Evolutionary conservation across 35 echinoderm and acorn worm species (phyloP), one percentile per base, ranked within the genome.

Genomic region (Eucidaris tribuloides): DNA sequence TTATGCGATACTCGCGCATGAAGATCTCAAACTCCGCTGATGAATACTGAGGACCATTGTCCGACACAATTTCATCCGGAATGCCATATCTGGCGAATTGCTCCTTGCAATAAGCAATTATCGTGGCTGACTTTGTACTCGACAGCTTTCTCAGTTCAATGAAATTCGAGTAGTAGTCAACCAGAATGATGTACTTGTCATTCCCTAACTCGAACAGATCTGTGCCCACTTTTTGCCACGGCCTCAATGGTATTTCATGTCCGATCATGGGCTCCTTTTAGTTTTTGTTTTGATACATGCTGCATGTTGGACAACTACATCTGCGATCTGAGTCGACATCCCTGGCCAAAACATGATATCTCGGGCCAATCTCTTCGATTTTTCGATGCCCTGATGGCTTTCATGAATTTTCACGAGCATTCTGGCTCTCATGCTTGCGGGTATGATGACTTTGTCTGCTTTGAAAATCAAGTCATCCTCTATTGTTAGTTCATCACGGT

Each of bases 291-390:
- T 89, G 17, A 46, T 61, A 62, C 92, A 94, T 27, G 35, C 42
- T 38, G 58, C 91, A 93, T 38, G 15, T 63, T 15, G 49, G 42
- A n/a, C n/a, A 1, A 89, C 46, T 41, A 79, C n/a, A 2, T 79
- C 31, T 58, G 62, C 82, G 11, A 94, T 72, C 19, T 90, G 45
- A 15, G 18, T 84, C 2, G 71, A 22, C 3, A 94, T 63, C 40
- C 85, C 63, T 30, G 92, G 92, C 87, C 92, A 94, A 82, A 82
- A 94, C 20, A 90, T n/a, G n/a, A n/a, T n/a, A n/a, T n/a, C n/a
- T n/a, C n/a, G n/a, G n/a, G n/a, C 82, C n/a, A 76, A 84, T 56
- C 46, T 33, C 31, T 65, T 85, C 28, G 79, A 90, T 54, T 86
- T 63, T 33, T 4, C 38, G 1, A 43, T 44, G 7, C 74, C 84